Evolutionary conservation across 2,113 vertebrate genomes (phyloP).

Genomic region (Nothobranchius kuhntae): DNA sequence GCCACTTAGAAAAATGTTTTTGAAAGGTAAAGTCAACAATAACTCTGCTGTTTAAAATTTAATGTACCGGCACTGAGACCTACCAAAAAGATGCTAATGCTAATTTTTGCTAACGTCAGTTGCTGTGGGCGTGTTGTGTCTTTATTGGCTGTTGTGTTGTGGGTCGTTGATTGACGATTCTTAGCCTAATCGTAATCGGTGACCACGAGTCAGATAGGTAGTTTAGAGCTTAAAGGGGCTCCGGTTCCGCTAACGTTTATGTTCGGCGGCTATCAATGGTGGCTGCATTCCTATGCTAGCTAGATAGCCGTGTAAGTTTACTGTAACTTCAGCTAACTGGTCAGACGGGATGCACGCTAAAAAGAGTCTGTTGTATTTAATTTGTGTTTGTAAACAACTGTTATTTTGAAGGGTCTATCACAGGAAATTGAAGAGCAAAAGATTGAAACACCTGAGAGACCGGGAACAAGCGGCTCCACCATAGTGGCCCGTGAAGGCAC

Average conservation of each 20-base stretch:
- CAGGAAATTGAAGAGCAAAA: slow-evolving; percentile 6
- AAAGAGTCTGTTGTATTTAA: too few relatives aligned
- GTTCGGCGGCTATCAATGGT: slow-evolving; percentile 11
- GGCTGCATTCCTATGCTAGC: slow-evolving; percentile 7
- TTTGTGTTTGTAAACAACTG: background rate
- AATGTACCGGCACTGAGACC: background rate
- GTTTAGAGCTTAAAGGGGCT: background rate
- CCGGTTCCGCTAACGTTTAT: slow-evolving; percentile 8
- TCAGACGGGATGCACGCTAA: background rate
- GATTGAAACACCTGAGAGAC: background rate
- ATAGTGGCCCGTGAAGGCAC: background rate
- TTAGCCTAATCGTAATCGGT: rapidly evolving
- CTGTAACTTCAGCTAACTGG: background rate
- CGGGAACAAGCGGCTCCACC: background rate
- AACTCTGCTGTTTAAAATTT: background rate
- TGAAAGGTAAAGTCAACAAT: background rate
- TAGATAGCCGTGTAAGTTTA: background rate
- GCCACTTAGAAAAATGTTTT: background rate
- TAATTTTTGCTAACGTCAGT: slow-evolving; percentile 28
- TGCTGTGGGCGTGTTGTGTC: background rate
- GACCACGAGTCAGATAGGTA: too few relatives aligned
- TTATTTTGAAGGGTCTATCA: slow-evolving; percentile 1
- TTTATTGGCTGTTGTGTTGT: background rate
- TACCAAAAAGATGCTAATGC: slow-evolving; percentile 13
- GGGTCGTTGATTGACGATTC: background rate